Evolutionary conservation across 1,140 invertebrate genomes (phyloP).

Genomic region (Hypsibius dujardini): DNA sequence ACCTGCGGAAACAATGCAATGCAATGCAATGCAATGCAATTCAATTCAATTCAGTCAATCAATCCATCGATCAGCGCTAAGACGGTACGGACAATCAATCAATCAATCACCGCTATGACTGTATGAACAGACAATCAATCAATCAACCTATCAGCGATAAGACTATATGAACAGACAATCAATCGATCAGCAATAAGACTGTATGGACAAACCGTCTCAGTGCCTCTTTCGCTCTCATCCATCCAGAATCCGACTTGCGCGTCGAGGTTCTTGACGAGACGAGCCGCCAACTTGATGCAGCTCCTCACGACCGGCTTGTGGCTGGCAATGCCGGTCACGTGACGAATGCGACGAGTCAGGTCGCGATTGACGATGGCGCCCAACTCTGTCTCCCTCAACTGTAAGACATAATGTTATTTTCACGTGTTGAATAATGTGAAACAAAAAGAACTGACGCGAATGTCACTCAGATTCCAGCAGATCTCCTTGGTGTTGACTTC

Average conservation of each 20-base stretch:
- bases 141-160: too few species aligned
- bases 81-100: background rate
- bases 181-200: background rate
- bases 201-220: too few species aligned
- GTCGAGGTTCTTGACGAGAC: constrained; percentile 85
- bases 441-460: constrained; percentile 44
- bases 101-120: background rate
- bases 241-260: constrained; percentile 60
- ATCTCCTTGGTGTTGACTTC: constrained; percentile 98
- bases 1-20: constrained; percentile 23
- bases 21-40: background rate
- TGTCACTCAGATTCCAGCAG: constrained; percentile 95
- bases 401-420: background rate
- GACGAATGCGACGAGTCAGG: constrained; percentile 69
- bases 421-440: background rate
- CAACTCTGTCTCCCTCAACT: constrained; percentile 75
- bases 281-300: constrained; percentile 80
- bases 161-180: background rate
- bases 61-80: background rate
- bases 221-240: constrained; percentile 32
- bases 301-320: constrained; percentile 73
- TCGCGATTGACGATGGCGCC: constrained; percentile 86
- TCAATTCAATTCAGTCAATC: background rate
- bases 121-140: background rate
- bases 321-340: constrained; percentile 74